Base-by-base conservation (phyloP, 2,888 invertebrate genomes). In the Aphelenchoides bicaudatus region DNA sequence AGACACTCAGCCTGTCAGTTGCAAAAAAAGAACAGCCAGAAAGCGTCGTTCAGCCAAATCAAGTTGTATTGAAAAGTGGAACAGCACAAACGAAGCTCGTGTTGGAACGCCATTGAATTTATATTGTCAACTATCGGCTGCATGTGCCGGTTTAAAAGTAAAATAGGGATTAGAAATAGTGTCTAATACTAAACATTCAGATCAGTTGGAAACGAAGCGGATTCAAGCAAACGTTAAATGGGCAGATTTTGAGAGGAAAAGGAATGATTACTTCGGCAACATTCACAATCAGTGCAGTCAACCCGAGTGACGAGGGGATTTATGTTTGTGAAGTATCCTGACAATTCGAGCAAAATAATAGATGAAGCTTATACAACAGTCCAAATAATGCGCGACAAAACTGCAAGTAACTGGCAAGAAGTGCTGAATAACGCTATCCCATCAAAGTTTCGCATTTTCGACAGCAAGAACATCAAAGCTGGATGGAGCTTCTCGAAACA, bases 401-500 rank as follows among this genome's bases (percentile, higher is more conserved):
- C 43, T 6, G 10, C 43, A 25, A 43, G 21, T 8, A 21, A 19
- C 8, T 43, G 43, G 43, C 43, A 25, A 43, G 43, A 43, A 21
- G 43, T 43, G 16, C 23, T 43, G 43, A 43, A 43, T 25, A 43
- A 43, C 23, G 43, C 43, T 19, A 43, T 43, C n/a, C 43, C 43
- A 8, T 43, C 43, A n/a, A 43, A 43, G 25, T 43, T 43, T 43
- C 43, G 43, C 23, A 43, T 43, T 25, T 43, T 43, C 23, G 43
- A 43, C 43, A 43, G 43, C 23, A 6, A n/a, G 23, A 43, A 43
- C 43, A 43, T 43, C 43, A 43, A 43, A n/a, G 43, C 43, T 21
- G 43, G 43, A 6, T 43, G 43, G 43, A 43, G 25, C n/a, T 25
- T 21, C n/a, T 43, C 43, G 6, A n/a, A n/a, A n/a, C n/a, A 25